Evolutionary conservation across 2,888 invertebrate species (phyloP), one percentile per base, ranked within the genome.

Genomic region (Dorcus hopei): DNA sequence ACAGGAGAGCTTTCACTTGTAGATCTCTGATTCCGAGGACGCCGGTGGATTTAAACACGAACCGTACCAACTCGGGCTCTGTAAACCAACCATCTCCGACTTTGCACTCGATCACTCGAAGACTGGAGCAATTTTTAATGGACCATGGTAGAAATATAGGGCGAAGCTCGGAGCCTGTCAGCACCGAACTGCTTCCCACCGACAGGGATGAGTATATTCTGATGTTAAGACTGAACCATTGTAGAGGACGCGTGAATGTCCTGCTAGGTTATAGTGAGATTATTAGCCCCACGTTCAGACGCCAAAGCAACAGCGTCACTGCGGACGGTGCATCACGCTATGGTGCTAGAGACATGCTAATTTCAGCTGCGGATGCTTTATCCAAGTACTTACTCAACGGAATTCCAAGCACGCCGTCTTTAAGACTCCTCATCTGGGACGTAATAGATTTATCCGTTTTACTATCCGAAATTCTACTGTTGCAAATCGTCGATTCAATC

Each of bases 401-500:
- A 9, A 77, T 78, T 57, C 75, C 77, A 58, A 70, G 73, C 60
- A 72, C 53, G 5, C 39, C 53, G 8, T 53, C 52, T n/a, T 40
- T 57, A 41, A 66, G 70, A 48, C 60, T 64, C 8, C 73, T 76
- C 58, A 72, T 77, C 9, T 70, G 73, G 58, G 70, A 70, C 41
- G 73, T 77, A 2, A 72, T 83, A 2, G 80, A 79, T 50, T 73
- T 82, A 66, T 80, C 81, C 1, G 67, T 81, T 48, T 74, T 81
- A 52, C 67, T 83, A 33, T 81, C 80, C 9, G 81, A 82, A 65
- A 70, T 82, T 11, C 66, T 83, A 42, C 64, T 82, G 2, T 72
- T 80, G 9, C 80, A 82, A 62, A 75, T 82, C 8, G 76, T 77
- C 9, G 80, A 80, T 65, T 76, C 78, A 4, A 78, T 77, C 61